phyloP scores from a whole-genome alignment of 2,797 vertebrate species.

The Sitta carolinensis region DNA sequence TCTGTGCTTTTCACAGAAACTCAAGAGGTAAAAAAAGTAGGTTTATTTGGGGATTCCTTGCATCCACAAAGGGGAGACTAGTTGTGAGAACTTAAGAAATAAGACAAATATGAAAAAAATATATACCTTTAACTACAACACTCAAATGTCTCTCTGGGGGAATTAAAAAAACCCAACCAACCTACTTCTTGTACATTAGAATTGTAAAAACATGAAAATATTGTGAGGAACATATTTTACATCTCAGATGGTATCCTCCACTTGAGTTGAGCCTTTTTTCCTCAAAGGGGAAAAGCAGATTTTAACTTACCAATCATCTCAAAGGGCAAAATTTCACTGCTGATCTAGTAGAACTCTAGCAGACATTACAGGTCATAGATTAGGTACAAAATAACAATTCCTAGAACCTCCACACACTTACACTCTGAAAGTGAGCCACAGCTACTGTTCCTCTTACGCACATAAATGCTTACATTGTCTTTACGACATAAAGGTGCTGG shows the following conservation, averaged over 20 bases:
- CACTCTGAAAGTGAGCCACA: neutral
- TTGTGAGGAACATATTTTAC: neutral
- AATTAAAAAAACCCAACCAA: neutral
- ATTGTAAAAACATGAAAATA: neutral
- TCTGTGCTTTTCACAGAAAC: neutral
- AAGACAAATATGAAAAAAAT: neutral
- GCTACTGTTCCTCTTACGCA: neutral
- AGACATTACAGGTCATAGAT: neutral
- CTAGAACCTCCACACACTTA: neutral
- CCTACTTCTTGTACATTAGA: neutral
- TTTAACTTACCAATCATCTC: neutral
- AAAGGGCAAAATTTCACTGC: neutral
- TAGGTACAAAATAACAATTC: neutral
- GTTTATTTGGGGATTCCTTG: neutral
- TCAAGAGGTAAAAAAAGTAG: neutral
- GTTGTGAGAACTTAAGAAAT: neutral
- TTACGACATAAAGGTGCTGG: conserved; percentile 63
- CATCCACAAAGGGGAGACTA: neutral
- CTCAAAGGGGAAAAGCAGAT: neutral
- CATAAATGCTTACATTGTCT: conserved; percentile 74
- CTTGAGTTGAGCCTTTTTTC: neutral
- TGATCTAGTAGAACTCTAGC: neutral
- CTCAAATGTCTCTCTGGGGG: neutral
- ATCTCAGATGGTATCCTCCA: neutral
- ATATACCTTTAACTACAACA: neutral